phyloP scores from a whole-genome alignment of 2,113 vertebrate species.

The Engystomops pustulosus region DNA sequence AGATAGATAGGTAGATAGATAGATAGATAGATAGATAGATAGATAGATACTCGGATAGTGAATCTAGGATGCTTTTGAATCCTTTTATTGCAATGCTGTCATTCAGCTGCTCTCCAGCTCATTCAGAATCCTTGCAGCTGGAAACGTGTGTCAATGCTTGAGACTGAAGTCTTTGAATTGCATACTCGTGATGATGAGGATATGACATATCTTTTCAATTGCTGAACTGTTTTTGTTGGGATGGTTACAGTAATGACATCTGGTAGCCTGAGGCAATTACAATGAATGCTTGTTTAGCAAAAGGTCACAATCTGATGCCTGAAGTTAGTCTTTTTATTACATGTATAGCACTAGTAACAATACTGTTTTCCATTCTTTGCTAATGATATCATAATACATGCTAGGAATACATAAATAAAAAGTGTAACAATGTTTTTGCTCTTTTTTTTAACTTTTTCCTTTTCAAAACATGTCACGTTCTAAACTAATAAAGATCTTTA shows the following conservation, averaged over 20 bases:
- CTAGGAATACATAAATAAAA: background rate
- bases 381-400: background rate
- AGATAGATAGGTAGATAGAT: background rate
- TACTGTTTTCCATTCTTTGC: background rate
- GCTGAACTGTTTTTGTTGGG: conserved; percentile 61
- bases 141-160: conserved; percentile 52
- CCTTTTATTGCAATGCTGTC: background rate
- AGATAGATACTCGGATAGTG: background rate
- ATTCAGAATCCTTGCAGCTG: background rate
- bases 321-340: conserved; percentile 59
- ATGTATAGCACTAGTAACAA: background rate
- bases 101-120: background rate
- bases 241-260: conserved; percentile 61
- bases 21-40: conserved; percentile 8
- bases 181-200: conserved; percentile 57
- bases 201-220: conserved; percentile 63
- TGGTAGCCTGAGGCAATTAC: conserved; percentile 63
- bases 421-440: background rate
- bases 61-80: background rate
- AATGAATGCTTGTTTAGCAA: conserved; percentile 65
- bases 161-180: conserved; percentile 60
- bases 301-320: conserved; percentile 67
- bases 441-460: too few species aligned
- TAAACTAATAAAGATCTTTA: too few species aligned
- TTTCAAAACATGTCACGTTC: too few species aligned